These are phyloP conservation scores for Penaeus monodon DNA, from an alignment of 2,888 invertebrate species.

Conservation along the genomic window DNA sequence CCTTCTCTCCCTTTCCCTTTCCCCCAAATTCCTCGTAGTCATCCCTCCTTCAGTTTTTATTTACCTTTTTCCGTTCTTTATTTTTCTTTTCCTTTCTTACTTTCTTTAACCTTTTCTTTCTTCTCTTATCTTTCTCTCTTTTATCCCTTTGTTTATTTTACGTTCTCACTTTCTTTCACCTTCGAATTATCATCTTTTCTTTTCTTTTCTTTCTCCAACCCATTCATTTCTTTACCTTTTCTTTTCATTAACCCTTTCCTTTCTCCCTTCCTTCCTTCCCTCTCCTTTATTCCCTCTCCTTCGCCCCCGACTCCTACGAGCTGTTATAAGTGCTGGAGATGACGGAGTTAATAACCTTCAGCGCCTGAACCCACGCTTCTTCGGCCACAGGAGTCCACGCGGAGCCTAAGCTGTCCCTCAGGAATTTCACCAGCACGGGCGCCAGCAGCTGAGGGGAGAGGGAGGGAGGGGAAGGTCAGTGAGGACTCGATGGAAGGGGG, in stretches of 20 bases:
- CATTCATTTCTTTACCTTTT: neutral
- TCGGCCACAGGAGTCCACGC: constrained; percentile 51
- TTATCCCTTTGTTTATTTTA: too few relatives aligned
- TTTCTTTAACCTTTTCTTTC: too few relatives aligned
- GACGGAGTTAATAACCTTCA: constrained; percentile 51
- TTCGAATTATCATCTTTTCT: neutral
- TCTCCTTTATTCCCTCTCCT: too few relatives aligned
- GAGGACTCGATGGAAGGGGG: neutral
- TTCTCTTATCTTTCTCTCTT: too few relatives aligned
- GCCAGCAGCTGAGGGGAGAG: constrained; percentile 33
- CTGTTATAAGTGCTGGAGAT: constrained; percentile 46
- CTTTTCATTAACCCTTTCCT: too few relatives aligned
- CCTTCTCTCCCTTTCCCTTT: too few relatives aligned
- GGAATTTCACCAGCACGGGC: constrained; percentile 51
- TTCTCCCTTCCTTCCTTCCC: too few relatives aligned
- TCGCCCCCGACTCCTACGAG: neutral
- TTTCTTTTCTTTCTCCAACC: too few relatives aligned
- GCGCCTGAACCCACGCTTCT: constrained; percentile 53
- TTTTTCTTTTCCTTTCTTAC: too few relatives aligned
- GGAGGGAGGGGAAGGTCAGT: neutral
- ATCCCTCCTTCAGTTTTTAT: too few relatives aligned
- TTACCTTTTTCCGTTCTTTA: too few relatives aligned
- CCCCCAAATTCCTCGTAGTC: too few relatives aligned
- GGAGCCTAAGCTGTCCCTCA: constrained; percentile 43
- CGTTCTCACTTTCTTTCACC: neutral